Percentiles rank a stretch among this genome's conserved stretches.
Evolutionary conservation across 2,888 invertebrate genomes (phyloP).

Genomic region (Lasioglossum malachurum): DNA sequence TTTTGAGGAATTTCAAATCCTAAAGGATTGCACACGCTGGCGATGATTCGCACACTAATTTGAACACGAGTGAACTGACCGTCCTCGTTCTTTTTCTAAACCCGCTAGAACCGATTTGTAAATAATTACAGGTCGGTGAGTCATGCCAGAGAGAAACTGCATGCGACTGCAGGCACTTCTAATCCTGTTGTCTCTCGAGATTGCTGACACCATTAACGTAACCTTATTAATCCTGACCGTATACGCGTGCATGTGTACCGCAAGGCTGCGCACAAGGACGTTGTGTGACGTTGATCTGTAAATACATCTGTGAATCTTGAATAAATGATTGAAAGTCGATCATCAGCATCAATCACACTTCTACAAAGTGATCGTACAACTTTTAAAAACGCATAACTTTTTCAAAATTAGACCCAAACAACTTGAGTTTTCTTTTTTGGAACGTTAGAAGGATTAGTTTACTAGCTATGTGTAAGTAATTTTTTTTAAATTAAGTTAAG

Average conservation of each 20-base stretch:
- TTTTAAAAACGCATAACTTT: too few species aligned
- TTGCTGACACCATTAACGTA: conserved; percentile 38
- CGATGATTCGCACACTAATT: neutral
- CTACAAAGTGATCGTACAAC: too few species aligned
- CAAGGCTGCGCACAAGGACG: conserved; percentile 65
- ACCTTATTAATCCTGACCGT: conserved; percentile 42
- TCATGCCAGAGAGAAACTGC: conserved; percentile 38
- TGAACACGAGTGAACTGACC: neutral
- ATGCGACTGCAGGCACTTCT: conserved; percentile 25
- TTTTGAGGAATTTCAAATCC: neutral
- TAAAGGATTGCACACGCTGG: neutral
- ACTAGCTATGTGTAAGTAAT: too few species aligned
- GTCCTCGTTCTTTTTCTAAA: neutral
- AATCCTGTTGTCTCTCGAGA: conserved; percentile 32
- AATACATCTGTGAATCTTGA: neutral
- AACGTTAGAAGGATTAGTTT: too few species aligned
- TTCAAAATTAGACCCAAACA: too few species aligned
- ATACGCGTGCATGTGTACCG: conserved; percentile 28
- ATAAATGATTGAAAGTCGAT: neutral
- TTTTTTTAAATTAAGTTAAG: too few species aligned
- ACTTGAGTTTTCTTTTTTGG: too few species aligned
- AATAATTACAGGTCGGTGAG: conserved; percentile 37
- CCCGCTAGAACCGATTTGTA: conserved; percentile 1
- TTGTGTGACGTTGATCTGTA: conserved; percentile 12
- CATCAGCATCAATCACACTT: neutral